Conservation (phyloP, 1,140 invertebrate species). For the Varroa destructor region DNA sequence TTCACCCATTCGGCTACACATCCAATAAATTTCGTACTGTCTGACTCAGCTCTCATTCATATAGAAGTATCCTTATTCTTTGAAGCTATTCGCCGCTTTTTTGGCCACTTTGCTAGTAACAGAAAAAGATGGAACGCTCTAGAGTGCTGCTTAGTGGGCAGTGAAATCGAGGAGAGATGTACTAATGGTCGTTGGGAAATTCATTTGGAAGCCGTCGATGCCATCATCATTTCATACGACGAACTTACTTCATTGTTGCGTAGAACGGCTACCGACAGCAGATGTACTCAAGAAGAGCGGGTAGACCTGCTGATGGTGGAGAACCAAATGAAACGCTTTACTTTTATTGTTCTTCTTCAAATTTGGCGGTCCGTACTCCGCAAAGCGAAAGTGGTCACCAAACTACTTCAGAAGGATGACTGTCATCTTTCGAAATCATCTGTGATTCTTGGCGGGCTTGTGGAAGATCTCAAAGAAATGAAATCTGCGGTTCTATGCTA, state of each 20-base stretch:
- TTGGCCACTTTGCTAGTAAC: background rate
- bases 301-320: constrained; percentile 2
- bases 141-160: constrained; percentile 16
- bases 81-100: constrained; percentile 4
- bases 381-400: constrained; percentile 10
- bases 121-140: constrained; percentile 19
- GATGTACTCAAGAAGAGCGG: constrained; percentile 15
- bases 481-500: constrained; percentile 22
- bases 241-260: background rate
- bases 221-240: constrained; percentile 7
- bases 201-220: constrained; percentile 17
- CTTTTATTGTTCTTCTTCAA: constrained; percentile 9
- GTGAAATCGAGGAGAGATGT: constrained; percentile 20
- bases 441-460: constrained; percentile 19
- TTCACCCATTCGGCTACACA: constrained; percentile 8
- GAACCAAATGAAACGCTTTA: constrained; percentile 26
- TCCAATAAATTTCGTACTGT: background rate
- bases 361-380: constrained; percentile 15
- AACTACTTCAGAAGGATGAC: constrained; percentile 23
- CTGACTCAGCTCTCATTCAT: background rate
- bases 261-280: background rate
- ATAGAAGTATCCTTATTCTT: constrained; percentile 15
- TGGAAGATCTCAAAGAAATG: constrained; percentile 24
- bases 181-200: constrained; percentile 11
- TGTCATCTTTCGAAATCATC: constrained; percentile 21